A percentile compares a stretch with the other conserved stretches of the same genome.
Conservation (phyloP, 1,140 invertebrate genomes). For the Megalopta genalis region DNA sequence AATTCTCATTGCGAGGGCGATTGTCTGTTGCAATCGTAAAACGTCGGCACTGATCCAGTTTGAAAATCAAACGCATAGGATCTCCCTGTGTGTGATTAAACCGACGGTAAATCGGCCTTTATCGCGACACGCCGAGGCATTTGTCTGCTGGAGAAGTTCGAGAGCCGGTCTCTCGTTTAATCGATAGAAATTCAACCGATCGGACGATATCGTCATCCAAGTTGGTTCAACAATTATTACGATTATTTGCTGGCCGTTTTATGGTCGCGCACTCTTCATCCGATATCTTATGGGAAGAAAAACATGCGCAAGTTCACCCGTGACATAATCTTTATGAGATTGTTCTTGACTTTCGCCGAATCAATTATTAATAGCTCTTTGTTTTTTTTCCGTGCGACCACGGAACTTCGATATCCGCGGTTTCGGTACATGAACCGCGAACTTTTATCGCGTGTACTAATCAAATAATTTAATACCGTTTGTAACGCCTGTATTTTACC, state of each 20-base stretch:
- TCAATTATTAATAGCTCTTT: not conserved
- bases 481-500: too few species aligned
- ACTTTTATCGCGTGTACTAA: too few species aligned
- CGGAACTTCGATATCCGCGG: not conserved
- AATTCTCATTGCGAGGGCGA: constrained; percentile 67
- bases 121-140: not conserved
- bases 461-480: too few species aligned
- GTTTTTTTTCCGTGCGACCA: not conserved
- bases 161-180: too few species aligned
- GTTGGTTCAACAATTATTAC: not conserved
- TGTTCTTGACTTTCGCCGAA: not conserved
- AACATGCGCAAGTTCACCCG: constrained; percentile 12
- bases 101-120: not conserved
- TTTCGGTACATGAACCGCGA: not conserved
- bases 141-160: too few species aligned
- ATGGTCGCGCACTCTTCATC: not conserved
- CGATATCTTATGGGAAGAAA: constrained; percentile 14
- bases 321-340: not conserved
- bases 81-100: constrained; percentile 8
- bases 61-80: constrained; percentile 57
- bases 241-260: not conserved
- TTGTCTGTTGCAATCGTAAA: constrained; percentile 65
- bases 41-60: constrained; percentile 61
- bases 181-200: too few species aligned
- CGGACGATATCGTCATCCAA: too few species aligned